Evolutionary conservation across 2,113 vertebrate genomes (phyloP), one percentile per base, ranked within the genome.

Genomic region (Ondatra zibethicus): DNA sequence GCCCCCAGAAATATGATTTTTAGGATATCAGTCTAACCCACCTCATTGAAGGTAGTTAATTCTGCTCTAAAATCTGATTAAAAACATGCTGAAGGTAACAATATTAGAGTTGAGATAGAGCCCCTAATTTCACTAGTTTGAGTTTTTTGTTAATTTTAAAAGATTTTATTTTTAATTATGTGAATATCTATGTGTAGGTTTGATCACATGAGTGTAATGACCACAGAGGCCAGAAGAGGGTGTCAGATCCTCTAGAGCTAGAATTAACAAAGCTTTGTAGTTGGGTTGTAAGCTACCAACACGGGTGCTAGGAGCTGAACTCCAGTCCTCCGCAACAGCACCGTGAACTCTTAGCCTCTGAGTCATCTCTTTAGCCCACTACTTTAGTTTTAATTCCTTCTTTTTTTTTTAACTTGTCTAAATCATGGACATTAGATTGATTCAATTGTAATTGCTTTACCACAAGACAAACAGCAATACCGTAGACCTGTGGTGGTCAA

Each of bases 1-100:
- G 58, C 58, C 58, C 58, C 19, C 52, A 96, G 42, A 96, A 96
- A 94, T 91, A 91, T 31, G 1, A 94, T 52, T 65, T 93, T 95
- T 73, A 96, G 19, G 16, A 45, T 89, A 92, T 72, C 31, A 33
- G 23, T 96, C 58, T 94, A 77, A 86, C 5, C 5, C 14, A 82
- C 65, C 31, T 93, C 21, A 85, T 42, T 80, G 70, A 81, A n/a
- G 58, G 61, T 73, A 75, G 88, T 52, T 39, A 92, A 84, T 31
- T 84, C 5, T 86, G 11, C 42, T 95, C 66, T 76, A 92, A 72
- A 88, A 89, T 50, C n/a, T 75, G 25, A 21, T 80, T 96, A 50
- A 95, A 88, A 85, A 55, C 52, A 75, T 5, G 9, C 45, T 52
- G 12, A 58, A 68, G 47, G 42, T 94, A 91, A 87, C 23, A 92